Evolutionary conservation across 1,140 invertebrate genomes (phyloP), one percentile per base, ranked within the genome.

Genomic region (Brachionus calyciflorus): DNA sequence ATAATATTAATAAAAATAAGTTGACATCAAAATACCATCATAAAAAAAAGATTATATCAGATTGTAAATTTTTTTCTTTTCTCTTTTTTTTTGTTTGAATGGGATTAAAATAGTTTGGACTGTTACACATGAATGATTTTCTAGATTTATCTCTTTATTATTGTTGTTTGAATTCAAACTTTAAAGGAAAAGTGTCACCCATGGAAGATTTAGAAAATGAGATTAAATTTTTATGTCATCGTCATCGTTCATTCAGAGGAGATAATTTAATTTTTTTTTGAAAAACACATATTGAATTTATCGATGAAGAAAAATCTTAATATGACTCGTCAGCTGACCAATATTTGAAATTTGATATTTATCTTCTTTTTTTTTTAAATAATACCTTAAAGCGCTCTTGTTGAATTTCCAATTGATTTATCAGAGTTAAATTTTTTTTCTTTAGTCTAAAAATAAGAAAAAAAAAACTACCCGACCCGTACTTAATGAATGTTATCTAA

Each of bases 51-150:
- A 60, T 60, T 60, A 60, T 60, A 60, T 60, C 55, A 60, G 55
- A 60, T 60, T 60, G 55, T 60, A 60, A 60, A 60, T 60, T 37
- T 33, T n/a, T n/a, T n/a, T n/a, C n/a, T n/a, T n/a, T n/a, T n/a
- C n/a, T n/a, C n/a, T n/a, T n/a, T n/a, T n/a, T n/a, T n/a, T n/a
- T n/a, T n/a, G n/a, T n/a, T n/a, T 55, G 33, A 55, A 37, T 60
- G 55, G 28, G 55, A 60, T 60, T 60, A 60, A 60, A 60, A 60
- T 60, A 60, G 55, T 60, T 60, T 60, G 12, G 12, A 33, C 37
- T 26, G 55, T 37, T 60, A 60, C 55, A 60, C 55, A 60, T 60
- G 55, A 60, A n/a, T 28, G 55, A 60, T 60, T 60, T 49, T 60
- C 19, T 17, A 60, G 19, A 60, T 33, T 33, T 60, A 28, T 60